Evolutionary conservation across 2,797 vertebrate species (phyloP).

Genomic region (Sitta carolinensis): DNA sequence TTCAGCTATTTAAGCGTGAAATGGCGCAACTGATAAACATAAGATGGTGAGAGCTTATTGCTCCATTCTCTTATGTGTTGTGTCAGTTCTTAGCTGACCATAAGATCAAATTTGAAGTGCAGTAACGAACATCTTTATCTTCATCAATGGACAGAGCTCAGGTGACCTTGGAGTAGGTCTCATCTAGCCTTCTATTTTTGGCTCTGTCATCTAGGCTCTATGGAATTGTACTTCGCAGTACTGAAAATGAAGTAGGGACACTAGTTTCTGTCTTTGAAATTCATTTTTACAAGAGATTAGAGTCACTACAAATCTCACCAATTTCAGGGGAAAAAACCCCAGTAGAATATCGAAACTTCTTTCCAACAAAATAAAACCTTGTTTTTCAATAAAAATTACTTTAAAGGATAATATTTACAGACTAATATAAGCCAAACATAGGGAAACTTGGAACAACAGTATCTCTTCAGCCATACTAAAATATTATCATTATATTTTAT

Average conservation of each 20-base stretch:
- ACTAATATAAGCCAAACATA: background rate
- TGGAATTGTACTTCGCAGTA: background rate
- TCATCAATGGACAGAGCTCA: background rate
- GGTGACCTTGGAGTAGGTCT: slow-evolving; percentile 34
- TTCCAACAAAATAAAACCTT: background rate
- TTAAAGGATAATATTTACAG: background rate
- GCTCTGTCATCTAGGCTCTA: background rate
- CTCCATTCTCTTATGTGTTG: background rate
- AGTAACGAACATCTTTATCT: slow-evolving; percentile 7
- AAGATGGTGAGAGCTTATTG: background rate
- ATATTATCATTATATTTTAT: background rate
- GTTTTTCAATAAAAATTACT: background rate
- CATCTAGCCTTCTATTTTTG: slow-evolving; percentile 37
- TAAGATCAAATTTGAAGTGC: slow-evolving; percentile 25
- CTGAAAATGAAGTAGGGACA: background rate
- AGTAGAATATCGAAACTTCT: background rate
- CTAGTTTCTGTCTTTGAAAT: background rate
- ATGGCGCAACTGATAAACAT: background rate
- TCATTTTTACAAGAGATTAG: background rate
- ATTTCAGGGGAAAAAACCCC: background rate
- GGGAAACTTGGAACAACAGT: background rate
- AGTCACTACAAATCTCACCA: background rate
- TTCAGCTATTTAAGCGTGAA: background rate
- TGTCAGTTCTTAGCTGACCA: background rate
- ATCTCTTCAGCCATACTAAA: background rate